These are phyloP conservation scores for Parnassius orleans DNA, from an alignment of 2,888 invertebrate species.

Conservation along the genomic window DNA sequence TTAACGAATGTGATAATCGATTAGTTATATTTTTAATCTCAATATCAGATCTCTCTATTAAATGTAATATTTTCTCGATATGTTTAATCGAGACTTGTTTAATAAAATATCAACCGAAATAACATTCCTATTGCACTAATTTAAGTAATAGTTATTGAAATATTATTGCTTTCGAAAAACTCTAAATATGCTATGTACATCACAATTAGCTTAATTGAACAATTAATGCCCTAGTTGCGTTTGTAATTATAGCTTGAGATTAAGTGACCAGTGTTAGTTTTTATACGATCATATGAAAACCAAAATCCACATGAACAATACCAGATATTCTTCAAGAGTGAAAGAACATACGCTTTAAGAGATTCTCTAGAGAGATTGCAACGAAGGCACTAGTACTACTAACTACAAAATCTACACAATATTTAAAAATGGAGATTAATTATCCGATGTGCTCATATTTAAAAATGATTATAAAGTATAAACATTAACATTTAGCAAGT, in stretches of 20 bases:
- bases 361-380: conserved; percentile 71
- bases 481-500: conserved; percentile 76
- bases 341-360: conserved; percentile 42
- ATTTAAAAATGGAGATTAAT: conserved; percentile 37
- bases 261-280: conserved; percentile 18
- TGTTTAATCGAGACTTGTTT: conserved; percentile 42
- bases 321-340: conserved; percentile 34
- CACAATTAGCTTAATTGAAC: conserved; percentile 40
- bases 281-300: conserved; percentile 8
- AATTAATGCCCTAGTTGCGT: conserved; percentile 36
- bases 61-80: conserved; percentile 46
- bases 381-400: conserved; percentile 48
- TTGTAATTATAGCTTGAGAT: conserved; percentile 19
- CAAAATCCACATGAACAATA: conserved; percentile 27
- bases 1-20: conserved; percentile 50
- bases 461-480: conserved; percentile 46
- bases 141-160: conserved; percentile 50
- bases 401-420: conserved; percentile 44
- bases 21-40: conserved; percentile 67
- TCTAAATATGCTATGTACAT: conserved; percentile 54
- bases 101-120: conserved; percentile 69
- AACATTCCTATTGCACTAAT: conserved; percentile 77
- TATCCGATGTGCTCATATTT: conserved; percentile 35
- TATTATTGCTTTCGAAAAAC: conserved; percentile 65
- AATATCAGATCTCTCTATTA: conserved; percentile 73